These are phyloP conservation scores for Drosophila sordidapex DNA, from an alignment of 2,888 invertebrate genomes.

Conservation along the genomic window DNA sequence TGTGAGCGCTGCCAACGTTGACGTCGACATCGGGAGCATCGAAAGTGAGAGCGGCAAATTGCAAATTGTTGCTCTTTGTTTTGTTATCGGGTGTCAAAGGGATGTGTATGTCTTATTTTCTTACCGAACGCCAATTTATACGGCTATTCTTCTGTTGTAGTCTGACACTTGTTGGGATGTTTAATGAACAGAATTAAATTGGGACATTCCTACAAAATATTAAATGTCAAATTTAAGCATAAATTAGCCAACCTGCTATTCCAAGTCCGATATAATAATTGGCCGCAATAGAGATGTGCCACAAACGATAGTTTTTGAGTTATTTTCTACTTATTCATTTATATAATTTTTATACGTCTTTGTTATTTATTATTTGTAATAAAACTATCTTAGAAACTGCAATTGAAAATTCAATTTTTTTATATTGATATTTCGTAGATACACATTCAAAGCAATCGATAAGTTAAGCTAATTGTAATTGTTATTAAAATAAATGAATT, in stretches of 20 bases:
- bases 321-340: neutral
- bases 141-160: neutral
- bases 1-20: conserved; percentile 31
- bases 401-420: too few species aligned
- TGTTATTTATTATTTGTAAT: neutral
- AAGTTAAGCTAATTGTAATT: neutral
- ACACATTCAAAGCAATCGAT: neutral
- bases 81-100: conserved; percentile 35
- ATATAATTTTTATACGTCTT: neutral
- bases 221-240: neutral
- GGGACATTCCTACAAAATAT: conserved; percentile 11
- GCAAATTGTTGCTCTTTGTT: conserved; percentile 26
- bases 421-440: too few species aligned
- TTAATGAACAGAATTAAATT: conserved; percentile 6
- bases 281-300: conserved; percentile 5
- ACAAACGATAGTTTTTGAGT: conserved; percentile 13
- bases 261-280: conserved; percentile 9
- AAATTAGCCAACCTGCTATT: conserved; percentile 11
- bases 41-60: conserved; percentile 38
- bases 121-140: conserved; percentile 25
- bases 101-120: conserved; percentile 15
- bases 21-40: conserved; percentile 13
- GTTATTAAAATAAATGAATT: neutral
- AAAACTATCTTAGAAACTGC: neutral
- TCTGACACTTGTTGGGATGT: neutral